Base-by-base conservation (phyloP, 2,113 vertebrate genomes). In the Benitochromis conjunctus region DNA sequence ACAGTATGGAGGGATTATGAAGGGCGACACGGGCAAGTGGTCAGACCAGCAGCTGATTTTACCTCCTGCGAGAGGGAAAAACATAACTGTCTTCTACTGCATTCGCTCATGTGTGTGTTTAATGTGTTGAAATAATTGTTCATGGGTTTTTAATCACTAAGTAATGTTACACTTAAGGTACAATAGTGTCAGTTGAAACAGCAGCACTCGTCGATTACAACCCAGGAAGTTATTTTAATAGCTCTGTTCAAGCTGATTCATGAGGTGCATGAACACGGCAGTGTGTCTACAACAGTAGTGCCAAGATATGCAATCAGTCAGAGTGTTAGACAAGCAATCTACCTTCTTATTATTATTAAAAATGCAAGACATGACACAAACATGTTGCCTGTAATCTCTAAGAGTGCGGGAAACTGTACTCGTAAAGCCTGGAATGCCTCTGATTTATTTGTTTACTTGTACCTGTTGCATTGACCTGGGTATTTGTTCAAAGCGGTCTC, bases 1-100 rank as follows among this genome's bases (percentile, higher is more conserved):
- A 36, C 62, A 81, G 90, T 29, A 48, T n/a, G 51, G 53, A 74
- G 69, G 88, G 86, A 82, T 87, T 86, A 82, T 5, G 14, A 66
- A 85, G 84, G 58, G 71, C 58, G 62, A 64, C 26, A 26, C 26
- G 51, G 81, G 83, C 89, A 87, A 77, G 80, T 74, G 89, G 85
- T 86, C 69, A 41, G 80, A 79, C 46, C 55, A 41, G 69, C 86
- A 81, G 76, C 82, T 85, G 86, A 48, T 53, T 76, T 76, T 34
- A 13, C 46, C 10, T 53, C 46, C 71, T 34, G 71, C 31, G 10
- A 53, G 34, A 53, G 10, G 26, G 24, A 55, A 81, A 69, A 9
- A 16, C 51, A 38, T 74, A 9, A 48, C 7, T 58, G 18, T 57
- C 16, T 43, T 55, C 16, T 38, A 34, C 21, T 66, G 34, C 46